These are phyloP conservation scores for Lasiurus cinereus DNA, from an alignment of 2,113 vertebrate genomes.

Conservation along the genomic window DNA sequence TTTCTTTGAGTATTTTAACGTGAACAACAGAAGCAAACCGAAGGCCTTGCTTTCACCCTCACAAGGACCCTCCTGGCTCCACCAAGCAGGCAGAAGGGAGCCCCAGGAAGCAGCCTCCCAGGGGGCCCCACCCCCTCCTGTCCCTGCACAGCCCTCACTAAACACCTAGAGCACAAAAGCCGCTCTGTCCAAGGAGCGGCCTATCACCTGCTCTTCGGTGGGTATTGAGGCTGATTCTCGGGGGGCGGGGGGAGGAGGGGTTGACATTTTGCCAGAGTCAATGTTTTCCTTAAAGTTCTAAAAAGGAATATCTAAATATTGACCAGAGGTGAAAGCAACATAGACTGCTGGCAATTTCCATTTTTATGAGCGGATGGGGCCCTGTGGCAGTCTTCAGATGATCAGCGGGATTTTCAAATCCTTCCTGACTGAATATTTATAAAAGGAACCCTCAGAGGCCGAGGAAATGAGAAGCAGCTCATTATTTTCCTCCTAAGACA, in stretches of 20 bases:
- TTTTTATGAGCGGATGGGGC: neutral
- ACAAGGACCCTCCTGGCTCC: neutral
- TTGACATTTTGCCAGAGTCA: slow-evolving; percentile 12
- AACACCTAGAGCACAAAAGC: neutral
- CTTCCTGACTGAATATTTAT: slow-evolving; percentile 68
- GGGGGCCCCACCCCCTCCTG: too few species aligned
- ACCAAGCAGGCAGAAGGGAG: neutral
- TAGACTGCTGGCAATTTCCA: neutral
- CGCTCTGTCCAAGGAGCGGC: accelerated
- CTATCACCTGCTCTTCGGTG: neutral
- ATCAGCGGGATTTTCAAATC: slow-evolving; percentile 63
- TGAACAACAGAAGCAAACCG: neutral
- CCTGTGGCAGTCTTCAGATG: neutral
- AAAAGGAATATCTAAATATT: slow-evolving; percentile 64
- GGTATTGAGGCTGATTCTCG: neutral
- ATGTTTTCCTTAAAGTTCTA: slow-evolving; percentile 56
- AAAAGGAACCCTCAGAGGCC: slow-evolving; percentile 40
- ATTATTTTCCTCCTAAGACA: slow-evolving; percentile 64
- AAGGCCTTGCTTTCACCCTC: neutral
- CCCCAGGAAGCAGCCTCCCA: neutral
- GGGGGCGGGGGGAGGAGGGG: neutral
- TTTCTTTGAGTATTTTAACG: neutral
- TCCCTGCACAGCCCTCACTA: neutral
- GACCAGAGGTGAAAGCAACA: neutral
- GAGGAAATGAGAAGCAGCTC: slow-evolving; percentile 74